These are phyloP conservation scores for Corythornis cristatus DNA, from an alignment of 2,113 vertebrate genomes.

Conservation along the genomic window DNA sequence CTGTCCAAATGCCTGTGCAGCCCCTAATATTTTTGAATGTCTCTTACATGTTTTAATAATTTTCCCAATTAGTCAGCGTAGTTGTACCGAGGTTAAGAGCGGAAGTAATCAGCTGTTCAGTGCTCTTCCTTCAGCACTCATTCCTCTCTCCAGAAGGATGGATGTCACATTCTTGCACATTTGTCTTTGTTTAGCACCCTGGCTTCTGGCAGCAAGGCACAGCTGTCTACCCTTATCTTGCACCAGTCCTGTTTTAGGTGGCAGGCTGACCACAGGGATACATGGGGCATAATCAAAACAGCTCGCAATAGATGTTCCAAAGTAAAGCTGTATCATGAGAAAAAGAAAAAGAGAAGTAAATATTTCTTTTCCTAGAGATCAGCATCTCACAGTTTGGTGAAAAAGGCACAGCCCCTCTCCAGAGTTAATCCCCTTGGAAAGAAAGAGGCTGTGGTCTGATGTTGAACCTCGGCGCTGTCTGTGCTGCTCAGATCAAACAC, in stretches of 20 bases:
- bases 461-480: not conserved
- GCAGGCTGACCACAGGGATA: not conserved
- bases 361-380: not conserved
- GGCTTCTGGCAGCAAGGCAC: constrained; percentile 28
- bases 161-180: constrained; percentile 25
- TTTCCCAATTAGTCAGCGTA: too few relatives aligned
- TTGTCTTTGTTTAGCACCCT: constrained; percentile 24
- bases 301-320: not conserved
- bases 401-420: not conserved
- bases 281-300: not conserved
- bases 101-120: constrained; percentile 66
- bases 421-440: not conserved
- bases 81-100: constrained; percentile 26
- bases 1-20: too few relatives aligned
- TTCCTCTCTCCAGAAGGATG: constrained; percentile 33
- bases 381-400: not conserved
- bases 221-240: constrained; percentile 55
- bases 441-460: constrained; percentile 22
- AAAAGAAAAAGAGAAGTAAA: not conserved
- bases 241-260: not conserved
- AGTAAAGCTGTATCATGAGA: not conserved
- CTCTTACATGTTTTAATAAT: too few relatives aligned
- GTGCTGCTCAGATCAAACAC: constrained; percentile 25
- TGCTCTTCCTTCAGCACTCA: not conserved
- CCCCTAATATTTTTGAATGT: too few relatives aligned